Evolutionary conservation across 2,113 vertebrate genomes (phyloP), one percentile per base, ranked within the genome.

Genomic region (Eulacestoma nigropectus): DNA sequence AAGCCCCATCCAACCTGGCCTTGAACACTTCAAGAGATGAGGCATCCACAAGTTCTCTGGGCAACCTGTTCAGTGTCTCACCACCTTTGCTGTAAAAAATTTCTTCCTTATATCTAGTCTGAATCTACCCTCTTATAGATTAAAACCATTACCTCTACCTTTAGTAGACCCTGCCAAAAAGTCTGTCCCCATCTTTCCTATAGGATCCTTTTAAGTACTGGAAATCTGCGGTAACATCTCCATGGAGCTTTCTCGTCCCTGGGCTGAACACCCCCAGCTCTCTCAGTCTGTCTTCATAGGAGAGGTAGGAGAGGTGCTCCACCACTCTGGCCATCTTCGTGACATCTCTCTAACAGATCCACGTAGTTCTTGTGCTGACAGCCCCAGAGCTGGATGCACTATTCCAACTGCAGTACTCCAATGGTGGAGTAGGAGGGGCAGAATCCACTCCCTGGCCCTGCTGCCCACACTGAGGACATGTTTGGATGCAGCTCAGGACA

Each of bases 391-490:
- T 57, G 47, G 41, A 79, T 4, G 3, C 9, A 50, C 25, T 15
- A 32, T 13, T 62, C 5, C 49, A 35, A 19, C 8, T 27, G 12
- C 27, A 6, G 10, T 44, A n/a, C 32, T 39, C 35, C 15, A 17
- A 10, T 8, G 19, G 20, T 4, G 5, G 17, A 84, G 20, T 1
- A 27, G 30, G 33, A 78, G 8, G 6, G 20, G 16, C 19, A 79
- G 55, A 74, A 52, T 46, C 20, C 17, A 9, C 10, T 39, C 25
- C 11, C 21, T 50, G 0, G 4, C 39, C 47, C 37, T 35, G 42
- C 47, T 79, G 46, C 52, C 25, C 74, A 60, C 0, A 0, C 6
- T 35, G 46, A n/a, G n/a, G n/a, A n/a, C n/a, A n/a, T n/a, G 3
- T 55, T 3, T n/a, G 39, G 47, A 62, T 39, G 41, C 33, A 84